Conservation (phyloP, 2,113 vertebrate genomes). For the Dunckerocampus dactyliophorus region DNA sequence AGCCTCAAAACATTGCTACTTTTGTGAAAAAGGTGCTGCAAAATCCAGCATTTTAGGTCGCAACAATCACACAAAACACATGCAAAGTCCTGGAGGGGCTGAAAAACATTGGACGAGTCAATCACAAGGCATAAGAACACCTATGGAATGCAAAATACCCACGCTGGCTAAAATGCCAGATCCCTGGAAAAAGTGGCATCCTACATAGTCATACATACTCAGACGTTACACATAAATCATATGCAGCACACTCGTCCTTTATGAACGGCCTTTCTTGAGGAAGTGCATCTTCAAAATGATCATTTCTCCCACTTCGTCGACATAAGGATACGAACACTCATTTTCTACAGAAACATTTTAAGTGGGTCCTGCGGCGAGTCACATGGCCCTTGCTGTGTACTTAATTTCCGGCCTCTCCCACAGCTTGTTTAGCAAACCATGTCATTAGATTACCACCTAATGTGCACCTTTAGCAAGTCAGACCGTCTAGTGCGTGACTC, state of each 20-base stretch:
- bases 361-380: conserved; percentile 7
- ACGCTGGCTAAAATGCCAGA: not conserved
- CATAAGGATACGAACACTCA: conserved; percentile 1
- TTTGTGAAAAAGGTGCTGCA: too few species aligned
- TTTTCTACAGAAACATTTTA: conserved; percentile 2
- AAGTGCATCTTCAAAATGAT: not conserved
- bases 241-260: not conserved
- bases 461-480: conserved; percentile 46
- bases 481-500: conserved; percentile 43
- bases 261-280: not conserved
- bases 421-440: conserved; percentile 50
- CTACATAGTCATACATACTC: not conserved
- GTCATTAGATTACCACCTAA: conserved; percentile 53
- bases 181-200: not conserved
- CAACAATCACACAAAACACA: too few species aligned
- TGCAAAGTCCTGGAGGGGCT: too few species aligned
- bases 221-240: not conserved
- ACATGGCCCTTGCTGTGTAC: conserved; percentile 15
- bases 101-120: too few species aligned
- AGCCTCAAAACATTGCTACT: too few species aligned
- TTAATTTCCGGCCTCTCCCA: conserved; percentile 11
- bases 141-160: too few species aligned
- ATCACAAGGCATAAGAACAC: too few species aligned
- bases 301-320: conserved; percentile 1
- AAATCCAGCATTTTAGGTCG: too few species aligned